Evolutionary conservation across 64 coral and sea anemone species (phyloP).

Genomic region (Trachythela sp.): DNA sequence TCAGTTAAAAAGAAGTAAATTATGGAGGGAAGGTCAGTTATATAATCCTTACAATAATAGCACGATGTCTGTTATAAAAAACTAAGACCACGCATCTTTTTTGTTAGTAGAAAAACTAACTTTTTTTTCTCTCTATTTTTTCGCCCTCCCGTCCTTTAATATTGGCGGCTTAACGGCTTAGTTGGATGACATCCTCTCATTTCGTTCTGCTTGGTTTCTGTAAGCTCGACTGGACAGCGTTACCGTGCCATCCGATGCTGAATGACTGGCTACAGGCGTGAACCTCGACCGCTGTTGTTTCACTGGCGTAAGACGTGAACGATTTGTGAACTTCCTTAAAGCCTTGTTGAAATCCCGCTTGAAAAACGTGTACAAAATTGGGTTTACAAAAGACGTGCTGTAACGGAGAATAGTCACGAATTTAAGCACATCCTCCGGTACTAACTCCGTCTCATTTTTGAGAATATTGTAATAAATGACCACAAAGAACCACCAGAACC

Average conservation of each 20-base stretch:
- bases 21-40: too few relatives aligned
- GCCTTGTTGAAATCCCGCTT: conserved; percentile 44
- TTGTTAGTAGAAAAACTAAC: too few relatives aligned
- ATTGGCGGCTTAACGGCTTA: too few relatives aligned
- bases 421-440: not conserved
- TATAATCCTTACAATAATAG: too few relatives aligned
- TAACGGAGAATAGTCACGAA: conserved; percentile 24
- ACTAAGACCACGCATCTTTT: too few relatives aligned
- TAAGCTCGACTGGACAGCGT: not conserved
- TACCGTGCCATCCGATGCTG: not conserved
- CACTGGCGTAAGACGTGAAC: not conserved
- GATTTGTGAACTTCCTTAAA: not conserved
- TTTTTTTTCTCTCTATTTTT: too few relatives aligned
- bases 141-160: too few relatives aligned
- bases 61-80: too few relatives aligned
- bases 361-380: conserved; percentile 44
- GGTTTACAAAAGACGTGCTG: conserved; percentile 36
- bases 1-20: too few relatives aligned
- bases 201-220: too few relatives aligned
- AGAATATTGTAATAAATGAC: not conserved
- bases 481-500: not conserved
- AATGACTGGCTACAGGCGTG: not conserved
- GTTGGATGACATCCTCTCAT: too few relatives aligned
- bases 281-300: not conserved
- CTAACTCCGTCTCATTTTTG: too few relatives aligned